Base-by-base conservation (phyloP, 2,113 vertebrate species). In the Oreocharis arfaki region DNA sequence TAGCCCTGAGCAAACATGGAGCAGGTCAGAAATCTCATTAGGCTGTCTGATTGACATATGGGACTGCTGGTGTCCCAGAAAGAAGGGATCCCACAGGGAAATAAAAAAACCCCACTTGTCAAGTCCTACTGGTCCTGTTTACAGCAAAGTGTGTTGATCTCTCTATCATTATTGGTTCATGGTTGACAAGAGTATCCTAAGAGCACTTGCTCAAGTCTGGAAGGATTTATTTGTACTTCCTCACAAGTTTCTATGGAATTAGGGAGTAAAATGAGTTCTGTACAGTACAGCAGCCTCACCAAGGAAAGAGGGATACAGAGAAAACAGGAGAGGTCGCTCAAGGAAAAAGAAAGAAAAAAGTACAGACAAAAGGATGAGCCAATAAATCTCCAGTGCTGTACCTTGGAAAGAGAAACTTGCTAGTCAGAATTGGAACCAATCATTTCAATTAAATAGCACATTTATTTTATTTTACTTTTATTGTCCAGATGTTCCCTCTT, bases 301-400 rank as follows among this genome's bases (percentile, higher is more conserved):
- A 53, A 56, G 65, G 68, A 37, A 50, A 75, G 78, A 91, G 37
- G 57, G 84, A 90, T 71, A 28, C 69, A 73, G 59, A 90, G 74
- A 57, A 94, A 94, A 91, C 89, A 73, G 89, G 93, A 91, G 89
- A 93, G 91, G 93, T 97, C 74, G 59, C 93, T 96, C 91, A 84
- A 96, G 65, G 74, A 84, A 96, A 96, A 94, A 95, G 74, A 92
- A 95, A 95, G 77, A 28, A 74, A 50, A 68, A 61, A 46, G 27
- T 20, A 64, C 44, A 44, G 73, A 86, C 61, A 91, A 83, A 84
- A 84, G 65, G 89, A 96, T 65, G 84, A 89, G 57, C 49, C 49
- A 82, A 3, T 30, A 80, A 73, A 53, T 41, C 55, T 69, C 78
- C 46, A 59, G 33, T 41, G 49, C 46, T 57, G 67, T 10, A 42